Evolutionary conservation across 1,140 invertebrate genomes (phyloP).

Genomic region (Megalonaias nervosa): DNA sequence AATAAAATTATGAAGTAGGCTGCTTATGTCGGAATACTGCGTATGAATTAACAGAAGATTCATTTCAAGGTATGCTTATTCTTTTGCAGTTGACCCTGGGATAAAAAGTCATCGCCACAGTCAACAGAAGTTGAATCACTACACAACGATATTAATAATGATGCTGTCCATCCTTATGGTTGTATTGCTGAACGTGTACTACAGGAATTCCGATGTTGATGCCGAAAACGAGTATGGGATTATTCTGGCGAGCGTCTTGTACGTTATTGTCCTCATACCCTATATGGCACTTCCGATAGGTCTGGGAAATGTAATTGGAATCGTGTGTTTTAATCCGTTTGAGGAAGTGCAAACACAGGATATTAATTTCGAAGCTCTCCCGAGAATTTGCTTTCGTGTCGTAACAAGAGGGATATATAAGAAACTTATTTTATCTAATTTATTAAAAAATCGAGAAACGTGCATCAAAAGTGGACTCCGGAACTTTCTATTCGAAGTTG

Average conservation of each 20-base stretch:
- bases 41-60: no score
- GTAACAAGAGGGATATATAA: constrained; percentile 97
- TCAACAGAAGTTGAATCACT: no score
- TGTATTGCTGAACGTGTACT: constrained; percentile 1
- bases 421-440: constrained; percentile 89
- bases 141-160: neutral
- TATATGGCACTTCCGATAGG: constrained; percentile 29
- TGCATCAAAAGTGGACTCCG: constrained; percentile 91
- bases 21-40: no score
- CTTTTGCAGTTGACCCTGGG: no score
- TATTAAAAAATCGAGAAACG: constrained; percentile 87
- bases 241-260: neutral
- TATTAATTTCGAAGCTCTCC: constrained; percentile 90
- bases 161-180: neutral
- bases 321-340: constrained; percentile 90
- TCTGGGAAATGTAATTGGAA: constrained; percentile 75
- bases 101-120: no score
- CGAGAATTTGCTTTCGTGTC: constrained; percentile 94
- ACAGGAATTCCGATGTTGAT: neutral
- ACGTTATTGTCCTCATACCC: constrained; percentile 7
- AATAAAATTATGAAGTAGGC: no score
- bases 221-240: neutral
- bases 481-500: constrained; percentile 97
- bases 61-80: no score
- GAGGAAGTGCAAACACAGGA: constrained; percentile 87